phyloP scores from a whole-genome alignment of 2,888 invertebrate genomes.

The Phortica magna region DNA sequence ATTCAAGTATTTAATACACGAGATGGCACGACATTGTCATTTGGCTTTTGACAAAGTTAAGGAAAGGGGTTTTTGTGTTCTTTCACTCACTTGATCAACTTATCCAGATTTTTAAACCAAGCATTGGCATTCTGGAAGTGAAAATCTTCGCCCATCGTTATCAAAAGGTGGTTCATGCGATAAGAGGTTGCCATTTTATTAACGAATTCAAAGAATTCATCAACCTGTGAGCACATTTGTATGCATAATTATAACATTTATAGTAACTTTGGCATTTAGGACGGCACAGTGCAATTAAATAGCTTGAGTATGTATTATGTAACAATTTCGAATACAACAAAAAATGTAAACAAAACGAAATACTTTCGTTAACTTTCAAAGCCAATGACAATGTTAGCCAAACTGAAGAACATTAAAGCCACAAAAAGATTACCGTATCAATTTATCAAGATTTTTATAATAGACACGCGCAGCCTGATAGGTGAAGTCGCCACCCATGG shows the following conservation, averaged over 20 bases:
- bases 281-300: not conserved
- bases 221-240: constrained; percentile 78
- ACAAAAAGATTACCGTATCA: constrained; percentile 81
- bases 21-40: constrained; percentile 10
- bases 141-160: constrained; percentile 97
- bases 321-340: not conserved
- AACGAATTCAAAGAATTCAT: constrained; percentile 80
- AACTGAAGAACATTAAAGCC: constrained; percentile 11
- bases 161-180: constrained; percentile 86
- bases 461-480: constrained; percentile 89
- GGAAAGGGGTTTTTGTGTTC: not conserved
- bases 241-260: not conserved
- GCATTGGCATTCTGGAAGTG: constrained; percentile 86
- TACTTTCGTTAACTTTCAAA: constrained; percentile 50
- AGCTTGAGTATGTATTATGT: not conserved
- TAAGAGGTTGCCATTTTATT: constrained; percentile 80
- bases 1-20: not conserved
- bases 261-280: not conserved
- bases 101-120: constrained; percentile 93
- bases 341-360: constrained; percentile 23
- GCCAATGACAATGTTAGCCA: constrained; percentile 18
- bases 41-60: constrained; percentile 1
- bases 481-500: constrained; percentile 96
- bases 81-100: constrained; percentile 85
- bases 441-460: constrained; percentile 90